These are phyloP conservation scores for Tachina grossa DNA, from an alignment of 2,888 invertebrate species.

Conservation along the genomic window DNA sequence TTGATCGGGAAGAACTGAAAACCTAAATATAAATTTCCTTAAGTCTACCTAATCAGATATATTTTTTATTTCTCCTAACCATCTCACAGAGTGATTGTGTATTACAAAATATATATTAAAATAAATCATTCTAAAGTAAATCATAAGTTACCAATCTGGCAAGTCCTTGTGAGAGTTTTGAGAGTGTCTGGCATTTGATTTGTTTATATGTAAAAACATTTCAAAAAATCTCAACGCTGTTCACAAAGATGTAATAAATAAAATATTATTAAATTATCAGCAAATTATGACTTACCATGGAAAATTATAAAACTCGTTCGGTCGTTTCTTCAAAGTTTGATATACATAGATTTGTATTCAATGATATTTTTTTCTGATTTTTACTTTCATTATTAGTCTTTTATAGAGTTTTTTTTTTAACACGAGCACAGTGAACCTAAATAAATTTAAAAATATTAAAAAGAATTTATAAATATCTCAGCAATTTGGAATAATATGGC, in stretches of 20 bases:
- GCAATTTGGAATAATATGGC: too few species aligned
- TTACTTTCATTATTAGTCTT: slow-evolving; percentile 16
- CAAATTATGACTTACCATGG: slow-evolving; percentile 58
- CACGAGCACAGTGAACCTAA: slow-evolving; percentile 12
- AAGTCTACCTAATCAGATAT: too few species aligned
- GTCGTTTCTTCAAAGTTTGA: slow-evolving; percentile 30
- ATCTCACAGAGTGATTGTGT: neutral
- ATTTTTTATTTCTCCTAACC: neutral
- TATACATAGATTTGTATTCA: slow-evolving; percentile 9
- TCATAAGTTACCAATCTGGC: neutral
- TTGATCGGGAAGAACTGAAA: too few species aligned
- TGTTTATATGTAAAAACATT: neutral
- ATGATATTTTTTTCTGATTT: slow-evolving; percentile 2
- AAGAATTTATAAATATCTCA: too few species aligned
- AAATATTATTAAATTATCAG: slow-evolving; percentile 62
- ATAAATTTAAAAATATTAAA: neutral
- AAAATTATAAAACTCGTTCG: slow-evolving; percentile 63
- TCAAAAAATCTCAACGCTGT: slow-evolving; percentile 4
- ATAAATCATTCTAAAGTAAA: too few species aligned
- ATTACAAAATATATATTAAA: too few species aligned
- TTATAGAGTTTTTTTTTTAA: slow-evolving; percentile 16
- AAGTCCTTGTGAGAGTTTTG: neutral
- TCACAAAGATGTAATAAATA: slow-evolving; percentile 43
- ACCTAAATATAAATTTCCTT: too few species aligned
- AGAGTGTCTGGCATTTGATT: slow-evolving; percentile 12